Evolutionary conservation across 1,140 invertebrate species (phyloP).

Genomic region (Drosophila miranda): DNA sequence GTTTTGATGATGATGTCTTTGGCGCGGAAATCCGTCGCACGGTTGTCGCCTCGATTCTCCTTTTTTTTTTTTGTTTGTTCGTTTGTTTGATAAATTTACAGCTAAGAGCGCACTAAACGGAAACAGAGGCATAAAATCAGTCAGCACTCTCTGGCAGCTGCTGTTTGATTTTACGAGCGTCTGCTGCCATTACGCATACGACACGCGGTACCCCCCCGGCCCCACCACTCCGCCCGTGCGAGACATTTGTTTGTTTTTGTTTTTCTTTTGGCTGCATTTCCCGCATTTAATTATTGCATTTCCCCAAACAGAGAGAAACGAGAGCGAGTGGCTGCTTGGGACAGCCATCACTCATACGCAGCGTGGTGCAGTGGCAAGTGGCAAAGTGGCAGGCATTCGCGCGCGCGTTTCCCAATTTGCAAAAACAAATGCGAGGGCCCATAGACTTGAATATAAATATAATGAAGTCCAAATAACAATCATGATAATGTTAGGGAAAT

Average conservation of each 20-base stretch:
- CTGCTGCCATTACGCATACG: slow-evolving; percentile 55
- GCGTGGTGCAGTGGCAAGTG: slow-evolving; percentile 32
- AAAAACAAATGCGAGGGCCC: slow-evolving; percentile 41
- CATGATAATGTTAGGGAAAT: slow-evolving; percentile 47
- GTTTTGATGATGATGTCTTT: slow-evolving; percentile 46
- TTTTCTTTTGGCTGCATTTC: slow-evolving; percentile 32
- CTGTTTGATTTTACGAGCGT: slow-evolving; percentile 44
- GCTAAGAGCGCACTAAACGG: slow-evolving; percentile 61
- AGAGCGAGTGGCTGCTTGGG: too few species aligned
- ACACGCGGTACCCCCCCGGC: slow-evolving; percentile 32
- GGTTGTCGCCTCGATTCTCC: slow-evolving; percentile 44
- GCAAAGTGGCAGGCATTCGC: slow-evolving; percentile 16
- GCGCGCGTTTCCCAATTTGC: slow-evolving; percentile 56
- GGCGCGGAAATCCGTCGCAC: slow-evolving; percentile 72
- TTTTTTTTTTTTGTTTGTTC: background rate
- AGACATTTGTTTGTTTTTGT: slow-evolving; percentile 9
- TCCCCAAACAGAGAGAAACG: too few species aligned
- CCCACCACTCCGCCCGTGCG: background rate
- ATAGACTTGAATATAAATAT: slow-evolving; percentile 19
- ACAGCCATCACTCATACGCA: slow-evolving; percentile 64
- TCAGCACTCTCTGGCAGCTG: slow-evolving; percentile 7
- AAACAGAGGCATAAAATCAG: slow-evolving; percentile 61
- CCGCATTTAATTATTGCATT: background rate
- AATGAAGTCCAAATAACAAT: slow-evolving; percentile 27
- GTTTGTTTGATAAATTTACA: slow-evolving; percentile 53